phyloP scores from a whole-genome alignment of 1,140 invertebrate genomes.

The Ceratina calcarata region DNA sequence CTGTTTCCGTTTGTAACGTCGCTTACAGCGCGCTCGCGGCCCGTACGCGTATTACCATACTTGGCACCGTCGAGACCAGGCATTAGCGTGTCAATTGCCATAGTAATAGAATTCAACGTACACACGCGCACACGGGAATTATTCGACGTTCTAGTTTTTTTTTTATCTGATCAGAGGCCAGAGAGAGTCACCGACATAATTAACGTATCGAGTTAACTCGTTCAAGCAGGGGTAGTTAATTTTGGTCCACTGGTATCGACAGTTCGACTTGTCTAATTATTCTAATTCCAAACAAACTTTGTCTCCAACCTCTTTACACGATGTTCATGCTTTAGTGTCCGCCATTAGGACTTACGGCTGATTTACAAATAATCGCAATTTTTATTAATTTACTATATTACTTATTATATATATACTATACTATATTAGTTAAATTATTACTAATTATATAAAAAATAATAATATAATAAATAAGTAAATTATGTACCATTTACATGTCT shows the following conservation, averaged over 20 bases:
- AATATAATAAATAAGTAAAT: too few relatives aligned
- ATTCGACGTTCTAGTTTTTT: neutral
- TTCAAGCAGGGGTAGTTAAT: conserved; percentile 67
- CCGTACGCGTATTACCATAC: conserved; percentile 40
- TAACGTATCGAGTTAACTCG: conserved; percentile 52
- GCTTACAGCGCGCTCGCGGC: conserved; percentile 24
- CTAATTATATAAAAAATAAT: too few relatives aligned
- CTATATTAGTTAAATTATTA: too few relatives aligned
- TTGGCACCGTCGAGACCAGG: conserved; percentile 37
- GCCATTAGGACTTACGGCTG: too few relatives aligned
- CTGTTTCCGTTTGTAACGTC: conserved; percentile 6
- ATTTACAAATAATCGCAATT: neutral
- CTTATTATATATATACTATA: too few relatives aligned
- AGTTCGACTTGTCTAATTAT: conserved; percentile 51
- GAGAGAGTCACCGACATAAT: neutral
- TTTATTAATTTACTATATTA: too few relatives aligned
- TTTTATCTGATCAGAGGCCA: neutral
- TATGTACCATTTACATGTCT: too few relatives aligned
- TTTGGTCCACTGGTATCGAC: conserved; percentile 66
- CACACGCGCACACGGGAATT: neutral
- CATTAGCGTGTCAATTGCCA: conserved; percentile 8
- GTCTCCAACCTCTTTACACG: neutral
- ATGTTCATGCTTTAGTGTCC: too few relatives aligned
- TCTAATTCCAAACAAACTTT: conserved; percentile 58
- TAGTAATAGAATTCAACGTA: neutral